Conservation (phyloP, 1,140 invertebrate species). For the Theocolax elegans region DNA sequence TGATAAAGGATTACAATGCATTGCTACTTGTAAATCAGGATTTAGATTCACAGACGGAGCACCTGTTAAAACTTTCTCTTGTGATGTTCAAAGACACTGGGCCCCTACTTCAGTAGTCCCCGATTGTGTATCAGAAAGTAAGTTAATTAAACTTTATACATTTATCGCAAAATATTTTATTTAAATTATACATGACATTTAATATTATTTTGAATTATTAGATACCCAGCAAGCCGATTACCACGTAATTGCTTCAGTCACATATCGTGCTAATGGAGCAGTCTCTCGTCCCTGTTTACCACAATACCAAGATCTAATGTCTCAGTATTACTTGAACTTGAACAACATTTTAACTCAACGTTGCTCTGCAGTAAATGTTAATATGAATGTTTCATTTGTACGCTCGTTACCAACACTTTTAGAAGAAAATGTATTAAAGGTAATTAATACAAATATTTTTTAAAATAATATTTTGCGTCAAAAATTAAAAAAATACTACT, state of each 20-base stretch:
- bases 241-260: conserved; percentile 88
- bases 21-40: conserved; percentile 91
- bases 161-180: no score
- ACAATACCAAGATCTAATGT: conserved; percentile 86
- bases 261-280: conserved; percentile 89
- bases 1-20: conserved; percentile 86
- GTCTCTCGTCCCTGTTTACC: conserved; percentile 84
- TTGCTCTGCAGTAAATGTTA: conserved; percentile 94
- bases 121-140: conserved; percentile 92
- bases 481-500: background rate
- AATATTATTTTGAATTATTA: conserved; percentile 59
- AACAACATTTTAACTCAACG: conserved; percentile 87
- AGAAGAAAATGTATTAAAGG: conserved; percentile 87
- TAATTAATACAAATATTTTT: conserved; percentile 36
- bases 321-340: conserved; percentile 83
- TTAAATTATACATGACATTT: no score
- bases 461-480: background rate
- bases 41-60: conserved; percentile 93
- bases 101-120: conserved; percentile 86
- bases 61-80: conserved; percentile 86
- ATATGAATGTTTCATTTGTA: conserved; percentile 93
- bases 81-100: conserved; percentile 83
- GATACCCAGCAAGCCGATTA: conserved; percentile 94
- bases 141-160: no score
- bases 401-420: conserved; percentile 79